Evolutionary conservation across 2,888 invertebrate genomes (phyloP).

Genomic region (Alsophila aescularia): DNA sequence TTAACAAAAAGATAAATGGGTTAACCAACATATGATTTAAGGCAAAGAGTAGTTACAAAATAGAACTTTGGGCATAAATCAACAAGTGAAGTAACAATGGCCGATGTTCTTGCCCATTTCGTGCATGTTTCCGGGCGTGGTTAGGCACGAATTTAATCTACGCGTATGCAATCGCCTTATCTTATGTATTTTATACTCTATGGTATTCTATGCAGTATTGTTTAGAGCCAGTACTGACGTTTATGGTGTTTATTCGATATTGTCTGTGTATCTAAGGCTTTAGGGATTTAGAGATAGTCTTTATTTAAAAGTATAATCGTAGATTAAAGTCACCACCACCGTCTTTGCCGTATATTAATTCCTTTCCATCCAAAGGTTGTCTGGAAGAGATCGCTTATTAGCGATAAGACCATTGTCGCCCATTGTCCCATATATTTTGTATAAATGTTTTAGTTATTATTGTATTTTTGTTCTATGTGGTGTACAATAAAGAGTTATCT

Average conservation of each 20-base stretch:
- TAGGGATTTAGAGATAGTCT: no score
- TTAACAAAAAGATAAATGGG: background rate
- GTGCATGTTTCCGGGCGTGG: conserved; percentile 19
- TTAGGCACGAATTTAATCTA: conserved; percentile 40
- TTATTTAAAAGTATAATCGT: conserved; percentile 1
- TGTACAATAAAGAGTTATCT: no score
- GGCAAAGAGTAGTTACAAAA: background rate
- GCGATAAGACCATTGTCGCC: no score
- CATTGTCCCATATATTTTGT: no score
- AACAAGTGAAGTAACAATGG: conserved; percentile 23
- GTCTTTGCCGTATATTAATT: no score
- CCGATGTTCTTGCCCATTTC: conserved; percentile 10
- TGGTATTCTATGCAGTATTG: background rate
- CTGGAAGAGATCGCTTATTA: no score
- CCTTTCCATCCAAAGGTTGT: no score
- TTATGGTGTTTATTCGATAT: conserved; percentile 34
- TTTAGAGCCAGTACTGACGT: conserved; percentile 27
- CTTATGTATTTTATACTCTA: no score
- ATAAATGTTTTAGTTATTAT: no score
- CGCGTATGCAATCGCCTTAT: conserved; percentile 34
- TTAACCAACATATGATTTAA: background rate
- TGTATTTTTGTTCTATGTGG: no score
- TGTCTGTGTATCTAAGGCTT: conserved; percentile 12
- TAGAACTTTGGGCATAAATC: conserved; percentile 14
- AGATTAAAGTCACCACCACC: no score